Evolutionary conservation across 2,797 vertebrate genomes (phyloP).

Genomic region (Siniperca scherzeri): DNA sequence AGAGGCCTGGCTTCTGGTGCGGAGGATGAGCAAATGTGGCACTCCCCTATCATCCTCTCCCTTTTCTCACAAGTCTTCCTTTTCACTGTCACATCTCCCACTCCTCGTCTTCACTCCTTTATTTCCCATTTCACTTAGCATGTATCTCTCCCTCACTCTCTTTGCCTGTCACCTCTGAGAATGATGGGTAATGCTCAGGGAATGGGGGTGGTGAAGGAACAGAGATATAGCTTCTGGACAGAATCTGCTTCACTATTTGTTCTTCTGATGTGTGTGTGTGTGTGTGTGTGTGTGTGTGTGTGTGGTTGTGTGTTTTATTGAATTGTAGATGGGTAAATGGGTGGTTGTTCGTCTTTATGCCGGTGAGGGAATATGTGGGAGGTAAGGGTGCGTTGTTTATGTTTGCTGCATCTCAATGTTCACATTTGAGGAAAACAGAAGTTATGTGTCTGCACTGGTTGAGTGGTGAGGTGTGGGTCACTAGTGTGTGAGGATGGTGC

Average conservation of each 20-base stretch:
- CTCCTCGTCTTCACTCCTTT: constrained; percentile 62
- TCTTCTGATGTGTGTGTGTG: constrained; percentile 38
- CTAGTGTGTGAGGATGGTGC: constrained; percentile 29
- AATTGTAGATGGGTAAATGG: constrained; percentile 52
- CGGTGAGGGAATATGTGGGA: constrained; percentile 42
- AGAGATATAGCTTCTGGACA: constrained; percentile 49
- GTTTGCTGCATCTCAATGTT: constrained; percentile 59
- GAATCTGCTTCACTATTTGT: constrained; percentile 50
- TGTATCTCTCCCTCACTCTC: constrained; percentile 59
- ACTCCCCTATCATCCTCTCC: constrained; percentile 49
- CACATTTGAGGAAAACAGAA: constrained; percentile 51
- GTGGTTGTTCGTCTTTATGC: constrained; percentile 40
- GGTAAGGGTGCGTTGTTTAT: constrained; percentile 53
- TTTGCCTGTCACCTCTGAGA: constrained; percentile 66
- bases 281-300: constrained; percentile 31
- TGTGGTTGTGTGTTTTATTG: constrained; percentile 49
- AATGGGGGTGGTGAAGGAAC: constrained; percentile 50
- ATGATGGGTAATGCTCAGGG: constrained; percentile 52
- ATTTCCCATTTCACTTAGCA: constrained; percentile 73
- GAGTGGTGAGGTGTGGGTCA: constrained; percentile 41
- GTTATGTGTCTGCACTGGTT: constrained; percentile 32
- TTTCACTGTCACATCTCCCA: constrained; percentile 54
- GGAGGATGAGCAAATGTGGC: constrained; percentile 76
- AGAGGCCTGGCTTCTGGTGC: constrained; percentile 59
- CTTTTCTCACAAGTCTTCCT: constrained; percentile 57